Percentiles rank a stretch among this genome's conserved stretches.
These are phyloP conservation scores for Drosophila tristis DNA, from an alignment of 1,140 invertebrate genomes.

Conservation along the genomic window DNA sequence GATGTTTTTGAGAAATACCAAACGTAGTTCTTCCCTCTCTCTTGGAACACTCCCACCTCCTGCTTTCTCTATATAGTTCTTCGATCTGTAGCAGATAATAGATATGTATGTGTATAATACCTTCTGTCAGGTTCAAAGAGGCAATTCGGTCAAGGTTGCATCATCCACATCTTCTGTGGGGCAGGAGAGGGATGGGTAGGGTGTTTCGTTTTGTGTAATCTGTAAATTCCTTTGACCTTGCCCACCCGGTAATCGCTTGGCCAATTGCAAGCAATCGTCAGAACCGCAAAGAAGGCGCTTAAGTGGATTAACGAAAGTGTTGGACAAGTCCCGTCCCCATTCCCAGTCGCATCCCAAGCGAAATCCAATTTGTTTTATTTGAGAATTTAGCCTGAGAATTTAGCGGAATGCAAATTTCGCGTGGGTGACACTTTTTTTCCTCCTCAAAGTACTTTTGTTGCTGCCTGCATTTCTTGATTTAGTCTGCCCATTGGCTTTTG, in stretches of 20 bases:
- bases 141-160: conserved; percentile 16
- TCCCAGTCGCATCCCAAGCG: background rate
- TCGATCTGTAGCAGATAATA: no score
- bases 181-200: background rate
- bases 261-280: conserved; percentile 36
- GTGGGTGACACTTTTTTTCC: conserved; percentile 35
- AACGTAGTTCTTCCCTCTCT: conserved; percentile 22
- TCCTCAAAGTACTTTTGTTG: background rate
- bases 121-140: conserved; percentile 7
- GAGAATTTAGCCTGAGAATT: conserved; percentile 53
- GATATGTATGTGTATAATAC: no score
- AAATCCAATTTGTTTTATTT: conserved; percentile 80
- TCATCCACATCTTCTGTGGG: background rate
- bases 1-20: conserved; percentile 38
- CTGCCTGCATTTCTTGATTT: conserved; percentile 52
- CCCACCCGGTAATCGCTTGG: conserved; percentile 24
- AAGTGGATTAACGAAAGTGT: conserved; percentile 78
- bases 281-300: conserved; percentile 37
- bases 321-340: conserved; percentile 18
- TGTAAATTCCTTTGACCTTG: conserved; percentile 35
- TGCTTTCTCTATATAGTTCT: no score
- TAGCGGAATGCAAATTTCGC: conserved; percentile 41
- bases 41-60: no score
- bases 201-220: background rate
- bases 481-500: conserved; percentile 71